These are phyloP conservation scores for Drosophila asahinai DNA, from an alignment of 1,140 invertebrate genomes.

Conservation along the genomic window DNA sequence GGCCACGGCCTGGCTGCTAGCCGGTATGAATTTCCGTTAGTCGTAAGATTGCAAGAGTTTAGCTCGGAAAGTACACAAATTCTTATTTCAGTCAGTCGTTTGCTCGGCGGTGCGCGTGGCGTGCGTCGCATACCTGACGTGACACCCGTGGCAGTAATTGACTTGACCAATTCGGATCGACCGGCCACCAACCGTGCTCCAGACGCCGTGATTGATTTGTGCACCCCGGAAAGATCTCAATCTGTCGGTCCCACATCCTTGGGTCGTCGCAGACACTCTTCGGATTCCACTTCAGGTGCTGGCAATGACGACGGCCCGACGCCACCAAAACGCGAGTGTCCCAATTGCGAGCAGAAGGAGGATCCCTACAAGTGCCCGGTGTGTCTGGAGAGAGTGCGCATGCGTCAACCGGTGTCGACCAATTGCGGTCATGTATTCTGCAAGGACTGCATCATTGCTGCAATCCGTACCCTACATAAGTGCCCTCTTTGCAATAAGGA, in stretches of 20 bases:
- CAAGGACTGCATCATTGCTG: conserved; percentile 37
- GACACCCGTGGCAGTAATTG: conserved; percentile 49
- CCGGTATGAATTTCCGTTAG: conserved; percentile 36
- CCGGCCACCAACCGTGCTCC: background rate
- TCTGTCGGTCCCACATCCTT: too few relatives aligned
- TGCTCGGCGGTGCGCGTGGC: conserved; percentile 7
- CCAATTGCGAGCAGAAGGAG: background rate
- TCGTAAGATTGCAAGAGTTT: background rate
- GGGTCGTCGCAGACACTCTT: background rate
- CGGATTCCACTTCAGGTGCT: too few relatives aligned
- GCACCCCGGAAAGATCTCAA: conserved; percentile 15
- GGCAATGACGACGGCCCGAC: conserved; percentile 1
- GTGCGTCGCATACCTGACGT: background rate
- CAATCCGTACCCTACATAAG: conserved; percentile 35
- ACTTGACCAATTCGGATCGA: conserved; percentile 29
- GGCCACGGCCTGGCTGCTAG: conserved; percentile 6
- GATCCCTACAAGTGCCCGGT: conserved; percentile 62
- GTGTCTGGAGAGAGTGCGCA: conserved; percentile 47
- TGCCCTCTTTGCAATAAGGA: conserved; percentile 66
- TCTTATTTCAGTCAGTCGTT: conserved; percentile 25
- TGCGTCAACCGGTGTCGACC: conserved; percentile 47
- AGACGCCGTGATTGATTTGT: conserved; percentile 42
- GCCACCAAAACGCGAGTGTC: conserved; percentile 21
- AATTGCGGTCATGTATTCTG: conserved; percentile 69
- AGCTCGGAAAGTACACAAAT: background rate